phyloP scores from a whole-genome alignment of 2,888 invertebrate genomes.

The Anagyrus pseudococci region DNA sequence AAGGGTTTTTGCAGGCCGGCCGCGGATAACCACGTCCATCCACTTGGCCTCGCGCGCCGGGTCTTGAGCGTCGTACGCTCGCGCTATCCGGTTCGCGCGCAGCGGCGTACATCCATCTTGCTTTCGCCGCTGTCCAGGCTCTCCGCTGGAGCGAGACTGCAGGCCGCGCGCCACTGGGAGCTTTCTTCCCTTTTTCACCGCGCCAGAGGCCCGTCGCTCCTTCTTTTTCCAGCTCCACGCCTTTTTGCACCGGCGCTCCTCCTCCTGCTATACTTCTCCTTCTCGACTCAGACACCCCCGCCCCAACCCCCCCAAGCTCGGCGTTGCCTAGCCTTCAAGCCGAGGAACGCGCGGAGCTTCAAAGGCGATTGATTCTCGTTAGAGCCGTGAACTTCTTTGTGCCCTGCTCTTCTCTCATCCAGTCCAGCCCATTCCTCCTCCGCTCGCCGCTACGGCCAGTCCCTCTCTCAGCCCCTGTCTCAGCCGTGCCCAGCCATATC shows the following conservation, averaged over 20 bases:
- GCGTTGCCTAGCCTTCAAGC: no score
- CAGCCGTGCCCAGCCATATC: no score
- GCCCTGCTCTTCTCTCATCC: background rate
- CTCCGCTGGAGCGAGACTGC: background rate
- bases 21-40: constrained; percentile 33
- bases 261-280: no score
- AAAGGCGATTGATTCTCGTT: constrained; percentile 46
- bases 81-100: background rate
- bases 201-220: no score
- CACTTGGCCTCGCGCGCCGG: constrained; percentile 10
- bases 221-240: no score
- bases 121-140: constrained; percentile 1
- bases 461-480: no score
- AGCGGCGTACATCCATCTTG: constrained; percentile 21
- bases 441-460: background rate
- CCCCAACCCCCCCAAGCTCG: background rate
- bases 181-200: background rate
- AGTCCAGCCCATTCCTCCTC: background rate
- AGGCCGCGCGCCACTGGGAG: background rate
- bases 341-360: no score
- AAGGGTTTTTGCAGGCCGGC: constrained; percentile 37
- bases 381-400: constrained; percentile 40
- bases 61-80: constrained; percentile 4
- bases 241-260: no score
- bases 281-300: no score